Evolutionary conservation across 2,888 invertebrate genomes (phyloP).

Genomic region (Drosophila sordidapex): DNA sequence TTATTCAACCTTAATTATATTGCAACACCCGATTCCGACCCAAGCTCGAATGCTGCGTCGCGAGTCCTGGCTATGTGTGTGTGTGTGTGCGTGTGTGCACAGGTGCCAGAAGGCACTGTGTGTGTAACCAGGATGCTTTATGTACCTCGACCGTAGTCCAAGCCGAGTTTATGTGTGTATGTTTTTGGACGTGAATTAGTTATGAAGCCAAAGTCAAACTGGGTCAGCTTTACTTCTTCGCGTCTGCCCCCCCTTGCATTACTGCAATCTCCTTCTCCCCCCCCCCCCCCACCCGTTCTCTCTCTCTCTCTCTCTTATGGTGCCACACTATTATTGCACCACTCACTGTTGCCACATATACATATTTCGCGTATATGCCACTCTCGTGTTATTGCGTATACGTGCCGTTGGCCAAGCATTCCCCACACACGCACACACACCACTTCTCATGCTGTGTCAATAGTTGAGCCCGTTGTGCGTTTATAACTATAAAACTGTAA

Average conservation of each 20-base stretch:
- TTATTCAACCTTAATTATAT: conserved; percentile 80
- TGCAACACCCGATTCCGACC: conserved; percentile 62
- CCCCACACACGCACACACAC: conserved; percentile 8
- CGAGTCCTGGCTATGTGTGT: conserved; percentile 37
- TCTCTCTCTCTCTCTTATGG: not conserved
- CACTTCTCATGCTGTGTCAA: conserved; percentile 54
- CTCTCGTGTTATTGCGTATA: conserved; percentile 72
- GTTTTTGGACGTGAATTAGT: conserved; percentile 76
- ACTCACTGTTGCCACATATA: conserved; percentile 63
- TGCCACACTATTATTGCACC: conserved; percentile 33
- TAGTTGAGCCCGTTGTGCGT: conserved; percentile 45
- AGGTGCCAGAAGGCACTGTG: conserved; percentile 34
- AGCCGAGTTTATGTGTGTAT: conserved; percentile 19
- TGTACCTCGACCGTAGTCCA: conserved; percentile 57
- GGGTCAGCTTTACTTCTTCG: conserved; percentile 70
- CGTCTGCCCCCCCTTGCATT: conserved; percentile 31
- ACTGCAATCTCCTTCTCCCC: conserved; percentile 3
- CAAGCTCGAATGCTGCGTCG: conserved; percentile 40
- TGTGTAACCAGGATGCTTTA: conserved; percentile 74
- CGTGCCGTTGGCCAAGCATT: conserved; percentile 58
- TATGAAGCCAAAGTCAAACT: conserved; percentile 82
- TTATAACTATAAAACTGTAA: conserved; percentile 68
- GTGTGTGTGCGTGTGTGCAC: conserved; percentile 47
- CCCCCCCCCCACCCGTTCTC: not conserved
- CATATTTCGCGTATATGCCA: conserved; percentile 54